Evolutionary conservation across 1,140 invertebrate species (phyloP), one percentile per base, ranked within the genome.

Genomic region (Tribolium madens): DNA sequence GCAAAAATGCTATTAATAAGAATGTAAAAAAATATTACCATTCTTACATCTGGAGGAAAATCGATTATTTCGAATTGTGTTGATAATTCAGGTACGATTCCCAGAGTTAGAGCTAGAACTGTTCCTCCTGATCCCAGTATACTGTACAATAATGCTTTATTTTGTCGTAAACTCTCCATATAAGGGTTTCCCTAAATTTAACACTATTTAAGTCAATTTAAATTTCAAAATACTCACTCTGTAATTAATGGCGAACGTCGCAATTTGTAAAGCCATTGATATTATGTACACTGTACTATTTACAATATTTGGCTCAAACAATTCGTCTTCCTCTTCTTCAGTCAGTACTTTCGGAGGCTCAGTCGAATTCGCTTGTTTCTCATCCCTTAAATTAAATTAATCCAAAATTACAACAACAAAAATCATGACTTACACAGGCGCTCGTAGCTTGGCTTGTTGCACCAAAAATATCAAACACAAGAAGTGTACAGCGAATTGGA

Each of bases 281-380:
- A 99, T 97, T 57, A 99, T 95, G 86, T 99, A 99, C 2, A 99
- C 97, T 15, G 97, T 98, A 81, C 97, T 98, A 85, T 99, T 99
- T 5, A 99, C 88, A 52, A 99, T 89, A 86, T 94, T 97, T 31
- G 97, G 95, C 85, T 95, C 91, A 86, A 99, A 99, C 81, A 93
- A 92, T 69, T 93, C 91, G 76, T 97, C 94, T 80, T 98, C 91
- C 82, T 98, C 94, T 12, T 91, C 91, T 81, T 84, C 83, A 7
- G 71, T 73, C 6, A 73, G 18, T 46, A 33, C 15, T 57, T 31
- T 57, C 1, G 36, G 42, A 46, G 47, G 36, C 3, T 71, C 42
- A 21, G 68, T 71, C 3, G 68, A 18, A 47, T 71, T 71, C 2
- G 15, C n/a, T 60, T 57, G 18, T 36, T 69, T 76, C 31, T 73